Conservation (phyloP, 1,140 invertebrate genomes). For the Drosophila ficusphila region DNA sequence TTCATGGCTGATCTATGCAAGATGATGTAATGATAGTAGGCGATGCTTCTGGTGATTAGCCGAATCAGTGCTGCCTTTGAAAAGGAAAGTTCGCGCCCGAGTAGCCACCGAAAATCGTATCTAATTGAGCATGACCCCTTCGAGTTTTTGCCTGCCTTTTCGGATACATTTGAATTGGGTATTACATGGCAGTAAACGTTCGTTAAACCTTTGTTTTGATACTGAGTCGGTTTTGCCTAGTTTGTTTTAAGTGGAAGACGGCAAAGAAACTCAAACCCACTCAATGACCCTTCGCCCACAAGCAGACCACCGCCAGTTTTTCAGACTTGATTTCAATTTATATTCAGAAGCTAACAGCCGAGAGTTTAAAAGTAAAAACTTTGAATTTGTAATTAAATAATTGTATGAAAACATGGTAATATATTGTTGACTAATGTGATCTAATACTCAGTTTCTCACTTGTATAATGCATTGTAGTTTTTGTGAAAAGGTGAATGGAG, state of each 20-base stretch:
- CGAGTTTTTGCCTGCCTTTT: constrained; percentile 47
- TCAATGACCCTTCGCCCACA: too few relatives aligned
- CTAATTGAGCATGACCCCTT: constrained; percentile 45
- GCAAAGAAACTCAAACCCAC: constrained; percentile 6
- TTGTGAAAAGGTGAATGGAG: constrained; percentile 35
- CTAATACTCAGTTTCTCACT: constrained; percentile 2
- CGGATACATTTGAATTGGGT: constrained; percentile 29
- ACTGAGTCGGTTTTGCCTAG: not conserved
- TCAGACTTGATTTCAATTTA: too few relatives aligned
- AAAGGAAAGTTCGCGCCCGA: constrained; percentile 48
- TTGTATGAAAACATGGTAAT: too few relatives aligned
- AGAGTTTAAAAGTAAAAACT: too few relatives aligned
- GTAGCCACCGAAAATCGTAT: constrained; percentile 43
- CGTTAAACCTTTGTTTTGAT: constrained; percentile 26
- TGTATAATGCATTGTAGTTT: constrained; percentile 7
- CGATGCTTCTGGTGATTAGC: constrained; percentile 39
- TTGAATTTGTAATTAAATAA: too few relatives aligned
- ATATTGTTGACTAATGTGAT: too few relatives aligned
- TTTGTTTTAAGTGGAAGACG: constrained; percentile 13
- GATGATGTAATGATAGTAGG: constrained; percentile 68
- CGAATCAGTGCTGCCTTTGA: constrained; percentile 36
- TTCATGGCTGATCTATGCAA: constrained; percentile 39
- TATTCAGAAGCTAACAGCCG: too few relatives aligned
- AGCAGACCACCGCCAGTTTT: too few relatives aligned
- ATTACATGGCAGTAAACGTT: constrained; percentile 30